A percentile compares a stretch with the other conserved stretches of the same genome.
Conservation (phyloP, 2,888 invertebrate species). For the Papilio demoleus region DNA sequence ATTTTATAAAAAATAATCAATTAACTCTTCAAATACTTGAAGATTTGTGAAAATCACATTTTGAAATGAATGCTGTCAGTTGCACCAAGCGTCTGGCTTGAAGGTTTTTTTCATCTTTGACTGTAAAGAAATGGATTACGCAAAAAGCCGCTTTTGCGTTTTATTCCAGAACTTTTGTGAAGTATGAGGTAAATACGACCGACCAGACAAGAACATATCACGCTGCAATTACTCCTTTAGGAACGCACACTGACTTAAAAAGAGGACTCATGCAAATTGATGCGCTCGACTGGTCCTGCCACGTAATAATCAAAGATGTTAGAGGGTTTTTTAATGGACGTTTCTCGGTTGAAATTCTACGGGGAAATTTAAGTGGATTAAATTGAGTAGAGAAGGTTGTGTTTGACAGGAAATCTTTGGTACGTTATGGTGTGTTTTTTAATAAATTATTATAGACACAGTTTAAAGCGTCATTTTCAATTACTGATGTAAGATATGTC, state of each 20-base stretch:
- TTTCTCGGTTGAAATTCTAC: constrained; percentile 1
- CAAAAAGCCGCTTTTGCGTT: background rate
- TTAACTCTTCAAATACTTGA: constrained; percentile 1
- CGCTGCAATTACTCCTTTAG: too few relatives aligned
- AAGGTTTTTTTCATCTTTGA: background rate
- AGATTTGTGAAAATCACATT: background rate
- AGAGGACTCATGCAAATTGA: too few relatives aligned
- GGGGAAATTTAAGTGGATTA: constrained; percentile 12
- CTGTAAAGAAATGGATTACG: background rate
- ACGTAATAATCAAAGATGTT: background rate
- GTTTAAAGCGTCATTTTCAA: too few relatives aligned
- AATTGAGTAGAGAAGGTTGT: constrained; percentile 1
- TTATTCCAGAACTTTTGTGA: too few relatives aligned
- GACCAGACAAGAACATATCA: too few relatives aligned
- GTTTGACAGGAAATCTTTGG: background rate
- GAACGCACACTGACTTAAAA: background rate
- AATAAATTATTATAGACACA: background rate
- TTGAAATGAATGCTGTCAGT: constrained; percentile 5
- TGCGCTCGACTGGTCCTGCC: background rate
- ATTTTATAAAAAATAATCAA: background rate
- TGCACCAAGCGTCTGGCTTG: background rate
- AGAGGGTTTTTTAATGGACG: constrained; percentile 12
- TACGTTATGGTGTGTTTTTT: background rate
- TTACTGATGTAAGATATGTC: too few relatives aligned
- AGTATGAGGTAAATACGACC: too few relatives aligned